Evolutionary conservation across 2,888 invertebrate genomes (phyloP), one percentile per base, ranked within the genome.

Genomic region (Drosophila cyrtoloma): DNA sequence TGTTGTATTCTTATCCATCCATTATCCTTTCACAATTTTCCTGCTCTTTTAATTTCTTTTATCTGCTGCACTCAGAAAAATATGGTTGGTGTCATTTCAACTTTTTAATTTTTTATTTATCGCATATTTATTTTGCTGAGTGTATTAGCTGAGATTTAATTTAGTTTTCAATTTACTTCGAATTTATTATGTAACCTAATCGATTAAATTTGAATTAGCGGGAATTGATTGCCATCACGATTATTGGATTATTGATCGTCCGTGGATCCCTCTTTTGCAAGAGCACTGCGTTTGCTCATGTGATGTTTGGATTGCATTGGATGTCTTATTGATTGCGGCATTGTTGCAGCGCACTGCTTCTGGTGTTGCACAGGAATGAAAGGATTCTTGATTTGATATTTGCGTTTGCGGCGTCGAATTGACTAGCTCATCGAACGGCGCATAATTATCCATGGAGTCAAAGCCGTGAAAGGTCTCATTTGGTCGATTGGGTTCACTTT

Each of bases 391-490:
- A 22, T 30, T 30, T 6, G 37, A 9, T 14, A 19, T 9, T 58
- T 37, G 19, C 26, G 42, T 42, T 47, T 47, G 26, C 14, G 50
- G 26, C 50, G 22, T 39, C 28, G 44, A 10, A 26, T 60, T 44
- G 7, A 74, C 9, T 0, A 78, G 62, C 7, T 80, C 69, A 28
- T 87, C 69, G 35, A 76, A 87, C 12, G 82, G 69, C 0, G 56
- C 69, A 72, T 76, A 84, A 39, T 84, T 87, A 0, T 75, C 71
- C 88, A 85, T 82, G 10, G 88, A 60, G 1, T 60, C 59, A 19
- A 76, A 84, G 6, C 82, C 85, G 9, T 77, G 80, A 37, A 44
- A 57, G 12, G 77, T 62, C 0, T 10, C 55, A 28, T 37, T 66
- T 32, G 14, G n/a, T 47, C 1, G 12, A 14, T 4, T 26, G 26